Percentiles rank a stretch among this genome's conserved stretches.
Conservation (phyloP, 2,797 vertebrate genomes). For the Myotis daubentonii region DNA sequence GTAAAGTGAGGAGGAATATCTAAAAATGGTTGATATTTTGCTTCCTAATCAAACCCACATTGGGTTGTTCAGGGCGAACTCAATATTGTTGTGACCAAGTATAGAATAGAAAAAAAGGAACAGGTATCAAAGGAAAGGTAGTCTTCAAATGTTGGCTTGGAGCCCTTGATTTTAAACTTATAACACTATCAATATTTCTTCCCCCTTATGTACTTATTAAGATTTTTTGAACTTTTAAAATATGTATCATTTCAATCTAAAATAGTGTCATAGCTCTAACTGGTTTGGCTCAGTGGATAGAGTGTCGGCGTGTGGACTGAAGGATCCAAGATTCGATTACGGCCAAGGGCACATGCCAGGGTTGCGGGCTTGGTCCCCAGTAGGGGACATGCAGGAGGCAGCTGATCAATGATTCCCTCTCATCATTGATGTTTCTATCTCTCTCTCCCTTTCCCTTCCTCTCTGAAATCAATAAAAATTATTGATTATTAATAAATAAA, state of each 20-base stretch:
- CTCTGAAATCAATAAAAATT: too few species aligned
- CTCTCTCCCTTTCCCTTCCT: too few species aligned
- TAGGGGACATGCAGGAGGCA: too few species aligned
- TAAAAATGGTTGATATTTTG: not conserved
- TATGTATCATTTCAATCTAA: constrained; percentile 28
- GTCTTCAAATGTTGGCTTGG: not conserved
- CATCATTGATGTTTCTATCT: too few species aligned
- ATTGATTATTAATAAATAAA: too few species aligned
- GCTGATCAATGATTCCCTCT: too few species aligned
- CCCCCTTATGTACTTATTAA: not conserved
- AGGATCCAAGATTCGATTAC: too few species aligned
- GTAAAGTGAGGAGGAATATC: not conserved
- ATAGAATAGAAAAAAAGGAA: not conserved
- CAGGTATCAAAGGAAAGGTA: constrained; percentile 15
- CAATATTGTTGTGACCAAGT: not conserved
- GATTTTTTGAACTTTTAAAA: constrained; percentile 26
- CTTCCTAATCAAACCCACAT: constrained; percentile 48
- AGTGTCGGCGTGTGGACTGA: too few species aligned
- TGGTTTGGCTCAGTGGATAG: too few species aligned
- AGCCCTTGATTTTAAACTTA: constrained; percentile 17
- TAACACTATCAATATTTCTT: not conserved
- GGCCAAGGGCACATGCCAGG: too few species aligned
- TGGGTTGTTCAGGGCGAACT: not conserved
- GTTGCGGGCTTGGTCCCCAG: too few species aligned
- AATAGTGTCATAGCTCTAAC: not conserved